Conservation (phyloP, 1,140 invertebrate species). For the Meteorus sp. region DNA sequence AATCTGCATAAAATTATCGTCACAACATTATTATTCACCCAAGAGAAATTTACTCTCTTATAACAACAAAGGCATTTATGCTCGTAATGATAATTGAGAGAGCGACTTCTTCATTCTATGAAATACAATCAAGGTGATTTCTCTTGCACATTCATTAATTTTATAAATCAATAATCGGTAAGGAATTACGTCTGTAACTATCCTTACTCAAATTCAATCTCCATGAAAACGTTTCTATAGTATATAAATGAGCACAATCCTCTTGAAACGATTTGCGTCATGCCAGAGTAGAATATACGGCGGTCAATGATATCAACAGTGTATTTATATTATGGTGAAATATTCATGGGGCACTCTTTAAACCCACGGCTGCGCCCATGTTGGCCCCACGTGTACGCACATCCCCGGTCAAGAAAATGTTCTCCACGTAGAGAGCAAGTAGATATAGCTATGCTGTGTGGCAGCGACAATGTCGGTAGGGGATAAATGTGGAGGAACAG, state of each 20-base stretch:
- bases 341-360: slow-evolving; percentile 33
- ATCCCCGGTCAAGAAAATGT: slow-evolving; percentile 36
- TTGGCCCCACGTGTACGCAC: slow-evolving; percentile 28
- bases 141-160: too few species aligned
- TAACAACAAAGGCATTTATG: slow-evolving; percentile 4
- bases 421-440: neutral
- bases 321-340: slow-evolving; percentile 23
- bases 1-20: slow-evolving; percentile 13
- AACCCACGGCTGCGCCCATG: slow-evolving; percentile 39
- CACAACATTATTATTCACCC: neutral
- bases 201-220: neutral
- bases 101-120: too few species aligned
- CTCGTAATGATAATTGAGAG: too few species aligned
- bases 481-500: slow-evolving; percentile 1
- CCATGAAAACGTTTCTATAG: too few species aligned
- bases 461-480: too few species aligned
- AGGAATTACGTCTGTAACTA: neutral
- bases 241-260: neutral
- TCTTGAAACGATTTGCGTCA: neutral
- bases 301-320: neutral
- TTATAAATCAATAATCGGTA: neutral
- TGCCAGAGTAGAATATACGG: neutral
- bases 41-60: neutral
- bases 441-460: too few species aligned
- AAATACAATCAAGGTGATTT: too few species aligned